Percentiles rank a stretch among this genome's conserved stretches.
These are phyloP conservation scores for Sinocyclocheilus anophthalmus DNA, from an alignment of 2,113 vertebrate genomes.

Conservation along the genomic window DNA sequence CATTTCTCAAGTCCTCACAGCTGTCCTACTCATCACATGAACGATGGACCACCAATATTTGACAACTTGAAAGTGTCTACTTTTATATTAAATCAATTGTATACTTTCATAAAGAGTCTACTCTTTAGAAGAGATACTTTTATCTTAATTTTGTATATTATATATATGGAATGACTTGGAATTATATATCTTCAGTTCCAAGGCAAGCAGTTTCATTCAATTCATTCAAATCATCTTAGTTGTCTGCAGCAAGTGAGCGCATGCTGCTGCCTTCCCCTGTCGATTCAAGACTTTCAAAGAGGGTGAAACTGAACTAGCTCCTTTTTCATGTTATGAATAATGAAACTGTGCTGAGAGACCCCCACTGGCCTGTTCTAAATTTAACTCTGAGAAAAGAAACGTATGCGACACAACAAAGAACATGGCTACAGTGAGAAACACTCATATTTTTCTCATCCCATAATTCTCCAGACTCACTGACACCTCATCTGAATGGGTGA, in stretches of 20 bases:
- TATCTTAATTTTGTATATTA: not conserved
- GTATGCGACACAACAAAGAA: conserved; percentile 27
- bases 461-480: not conserved
- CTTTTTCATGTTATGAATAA: conserved; percentile 74
- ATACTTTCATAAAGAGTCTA: too few relatives aligned
- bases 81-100: too few relatives aligned
- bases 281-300: conserved; percentile 34
- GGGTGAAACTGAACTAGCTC: conserved; percentile 68
- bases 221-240: not conserved
- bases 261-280: not conserved
- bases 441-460: not conserved
- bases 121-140: too few relatives aligned
- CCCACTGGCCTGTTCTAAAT: conserved; percentile 67
- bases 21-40: too few relatives aligned
- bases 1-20: too few relatives aligned
- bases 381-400: conserved; percentile 60
- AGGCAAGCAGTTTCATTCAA: not conserved
- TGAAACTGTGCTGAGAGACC: conserved; percentile 66
- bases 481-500: not conserved
- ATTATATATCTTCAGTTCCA: not conserved
- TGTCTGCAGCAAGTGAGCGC: not conserved
- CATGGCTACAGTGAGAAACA: conserved; percentile 11
- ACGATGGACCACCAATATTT: too few relatives aligned
- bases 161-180: not conserved
- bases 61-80: too few relatives aligned